Evolutionary conservation across 2,113 vertebrate genomes (phyloP).

Genomic region (Corvus moneduloides): DNA sequence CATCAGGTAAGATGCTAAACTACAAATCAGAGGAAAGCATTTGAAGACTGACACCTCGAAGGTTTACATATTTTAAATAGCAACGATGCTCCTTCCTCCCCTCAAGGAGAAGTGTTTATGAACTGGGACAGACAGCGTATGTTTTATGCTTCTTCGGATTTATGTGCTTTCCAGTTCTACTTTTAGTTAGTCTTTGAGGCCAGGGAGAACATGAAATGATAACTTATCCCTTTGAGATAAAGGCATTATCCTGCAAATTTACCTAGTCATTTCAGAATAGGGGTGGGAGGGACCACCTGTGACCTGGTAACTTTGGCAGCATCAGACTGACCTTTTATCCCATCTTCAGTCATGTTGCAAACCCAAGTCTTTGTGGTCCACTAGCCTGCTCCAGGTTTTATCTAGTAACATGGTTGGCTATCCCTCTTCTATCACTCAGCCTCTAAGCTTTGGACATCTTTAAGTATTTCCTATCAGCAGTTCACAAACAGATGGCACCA

Average conservation of each 20-base stretch:
- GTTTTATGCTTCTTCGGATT: background rate
- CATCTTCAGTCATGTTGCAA: background rate
- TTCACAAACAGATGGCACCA: background rate
- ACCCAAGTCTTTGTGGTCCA: background rate
- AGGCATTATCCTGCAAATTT: background rate
- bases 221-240: background rate
- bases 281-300: background rate
- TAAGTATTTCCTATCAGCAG: background rate
- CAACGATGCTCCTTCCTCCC: background rate
- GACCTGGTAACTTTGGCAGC: background rate
- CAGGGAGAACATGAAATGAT: background rate
- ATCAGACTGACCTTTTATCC: background rate
- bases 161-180: background rate
- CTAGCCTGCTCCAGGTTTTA: background rate
- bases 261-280: background rate
- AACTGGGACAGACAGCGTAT: background rate
- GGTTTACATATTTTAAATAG: background rate
- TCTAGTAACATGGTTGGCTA: background rate
- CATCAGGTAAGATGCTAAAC: background rate
- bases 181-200: background rate
- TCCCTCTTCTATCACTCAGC: background rate
- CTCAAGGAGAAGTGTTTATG: background rate
- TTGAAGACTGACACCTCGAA: background rate
- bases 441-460: background rate
- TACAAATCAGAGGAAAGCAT: background rate